Conservation (phyloP, 2,888 invertebrate species). For the Xestia ashworthii region DNA sequence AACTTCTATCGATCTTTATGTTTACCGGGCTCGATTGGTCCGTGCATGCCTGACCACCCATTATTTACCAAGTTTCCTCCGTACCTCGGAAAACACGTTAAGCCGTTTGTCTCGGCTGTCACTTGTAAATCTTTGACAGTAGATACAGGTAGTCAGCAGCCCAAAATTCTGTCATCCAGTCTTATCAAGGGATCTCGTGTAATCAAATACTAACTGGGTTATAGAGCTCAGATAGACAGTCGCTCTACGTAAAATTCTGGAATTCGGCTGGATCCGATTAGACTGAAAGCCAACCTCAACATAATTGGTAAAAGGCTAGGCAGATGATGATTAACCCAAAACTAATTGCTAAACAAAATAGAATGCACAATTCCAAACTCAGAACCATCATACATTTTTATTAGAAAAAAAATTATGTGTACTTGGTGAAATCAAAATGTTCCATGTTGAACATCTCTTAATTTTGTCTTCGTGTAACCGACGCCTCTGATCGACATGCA, state of each 20-base stretch:
- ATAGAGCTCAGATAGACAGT: too few relatives aligned
- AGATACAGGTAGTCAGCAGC: too few relatives aligned
- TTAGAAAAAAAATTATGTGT: neutral
- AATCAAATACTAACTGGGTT: too few relatives aligned
- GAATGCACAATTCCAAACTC: neutral
- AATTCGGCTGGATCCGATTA: neutral
- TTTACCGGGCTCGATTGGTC: neutral
- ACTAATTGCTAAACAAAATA: neutral
- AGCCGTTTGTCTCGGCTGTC: too few relatives aligned
- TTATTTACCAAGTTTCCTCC: neutral
- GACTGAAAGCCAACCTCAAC: neutral
- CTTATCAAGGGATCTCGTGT: too few relatives aligned
- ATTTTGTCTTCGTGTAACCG: neutral
- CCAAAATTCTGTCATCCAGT: too few relatives aligned
- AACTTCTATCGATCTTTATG: neutral
- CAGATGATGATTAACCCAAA: neutral
- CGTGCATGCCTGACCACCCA: neutral
- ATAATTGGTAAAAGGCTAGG: neutral
- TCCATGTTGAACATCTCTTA: neutral
- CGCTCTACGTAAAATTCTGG: too few relatives aligned
- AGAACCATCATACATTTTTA: neutral
- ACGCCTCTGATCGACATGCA: slow-evolving; percentile 4
- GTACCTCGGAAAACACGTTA: neutral
- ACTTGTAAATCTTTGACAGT: too few relatives aligned
- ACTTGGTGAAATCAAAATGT: neutral